Conservation (phyloP, 2,113 vertebrate genomes). For the Gallinago jamesoni region DNA sequence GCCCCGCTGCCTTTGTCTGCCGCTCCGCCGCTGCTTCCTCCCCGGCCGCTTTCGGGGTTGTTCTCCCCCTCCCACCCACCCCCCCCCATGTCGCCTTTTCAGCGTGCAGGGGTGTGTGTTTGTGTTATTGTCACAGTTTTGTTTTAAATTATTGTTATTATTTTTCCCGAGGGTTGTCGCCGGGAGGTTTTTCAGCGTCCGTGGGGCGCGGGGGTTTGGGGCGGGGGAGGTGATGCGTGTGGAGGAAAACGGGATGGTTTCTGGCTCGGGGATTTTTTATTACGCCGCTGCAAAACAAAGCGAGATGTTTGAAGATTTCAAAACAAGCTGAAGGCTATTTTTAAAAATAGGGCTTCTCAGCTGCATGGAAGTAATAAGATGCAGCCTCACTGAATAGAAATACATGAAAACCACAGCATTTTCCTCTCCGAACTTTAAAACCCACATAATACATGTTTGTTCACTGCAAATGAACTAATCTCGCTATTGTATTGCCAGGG, state of each 20-base stretch:
- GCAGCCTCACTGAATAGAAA: constrained; percentile 23
- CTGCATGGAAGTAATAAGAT: constrained; percentile 50
- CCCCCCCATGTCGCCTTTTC: neutral
- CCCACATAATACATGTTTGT: constrained; percentile 47
- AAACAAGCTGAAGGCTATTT: constrained; percentile 43
- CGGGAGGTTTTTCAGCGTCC: neutral
- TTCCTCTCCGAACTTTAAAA: constrained; percentile 52
- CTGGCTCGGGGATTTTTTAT: neutral
- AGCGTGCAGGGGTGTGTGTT: neutral
- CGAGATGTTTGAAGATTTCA: constrained; percentile 23
- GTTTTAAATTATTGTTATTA: too few species aligned
- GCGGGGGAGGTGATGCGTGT: neutral
- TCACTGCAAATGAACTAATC: constrained; percentile 42
- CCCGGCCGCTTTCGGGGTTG: neutral
- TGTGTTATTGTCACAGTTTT: neutral
- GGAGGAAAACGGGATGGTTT: neutral
- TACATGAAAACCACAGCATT: constrained; percentile 44
- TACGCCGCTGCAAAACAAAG: constrained; percentile 31
- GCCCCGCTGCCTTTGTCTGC: constrained; percentile 43
- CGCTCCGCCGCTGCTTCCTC: neutral
- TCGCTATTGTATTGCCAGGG: constrained; percentile 36
- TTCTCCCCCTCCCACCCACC: fast-evolving
- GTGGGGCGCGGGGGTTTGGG: neutral
- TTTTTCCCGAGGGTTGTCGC: neutral
- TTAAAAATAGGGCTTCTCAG: constrained; percentile 21